Conservation (phyloP, 1,140 invertebrate genomes). For the Vanessa atalanta region DNA sequence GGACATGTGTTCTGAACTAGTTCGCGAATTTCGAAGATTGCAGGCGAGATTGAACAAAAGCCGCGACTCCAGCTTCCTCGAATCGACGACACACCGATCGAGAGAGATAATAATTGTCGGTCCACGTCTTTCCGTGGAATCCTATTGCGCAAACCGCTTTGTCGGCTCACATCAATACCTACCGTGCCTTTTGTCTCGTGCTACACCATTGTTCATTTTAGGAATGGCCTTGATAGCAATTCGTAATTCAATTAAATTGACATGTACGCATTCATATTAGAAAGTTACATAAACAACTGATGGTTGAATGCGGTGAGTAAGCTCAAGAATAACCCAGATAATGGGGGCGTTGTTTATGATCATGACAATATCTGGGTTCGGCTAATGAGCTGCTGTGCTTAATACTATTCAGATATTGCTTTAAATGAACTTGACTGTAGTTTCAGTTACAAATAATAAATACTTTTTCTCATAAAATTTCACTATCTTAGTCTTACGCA, state of each 20-base stretch:
- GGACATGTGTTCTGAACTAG: conserved; percentile 25
- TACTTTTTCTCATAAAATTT: background rate
- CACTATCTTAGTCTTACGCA: too few species aligned
- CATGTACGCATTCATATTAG: conserved; percentile 47
- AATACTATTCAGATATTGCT: too few species aligned
- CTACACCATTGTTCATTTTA: conserved; percentile 74
- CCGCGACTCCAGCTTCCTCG: conserved; percentile 54
- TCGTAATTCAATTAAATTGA: conserved; percentile 64
- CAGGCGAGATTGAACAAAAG: conserved; percentile 44
- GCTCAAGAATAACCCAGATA: background rate
- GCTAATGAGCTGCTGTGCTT: background rate
- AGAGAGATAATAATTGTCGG: conserved; percentile 75
- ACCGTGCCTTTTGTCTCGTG: conserved; percentile 74
- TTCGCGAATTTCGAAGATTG: conserved; percentile 39
- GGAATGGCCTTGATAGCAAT: conserved; percentile 66
- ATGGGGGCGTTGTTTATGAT: background rate
- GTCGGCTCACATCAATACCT: conserved; percentile 70
- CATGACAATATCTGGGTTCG: background rate
- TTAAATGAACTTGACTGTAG: too few species aligned
- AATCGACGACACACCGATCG: conserved; percentile 68
- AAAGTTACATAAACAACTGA: conserved; percentile 30
- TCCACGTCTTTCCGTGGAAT: conserved; percentile 76
- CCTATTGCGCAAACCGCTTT: conserved; percentile 76
- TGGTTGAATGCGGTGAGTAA: conserved; percentile 6
- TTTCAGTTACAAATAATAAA: too few species aligned